These are phyloP conservation scores for Zaprionus lineosus DNA, from an alignment of 2,888 invertebrate genomes.

Conservation along the genomic window DNA sequence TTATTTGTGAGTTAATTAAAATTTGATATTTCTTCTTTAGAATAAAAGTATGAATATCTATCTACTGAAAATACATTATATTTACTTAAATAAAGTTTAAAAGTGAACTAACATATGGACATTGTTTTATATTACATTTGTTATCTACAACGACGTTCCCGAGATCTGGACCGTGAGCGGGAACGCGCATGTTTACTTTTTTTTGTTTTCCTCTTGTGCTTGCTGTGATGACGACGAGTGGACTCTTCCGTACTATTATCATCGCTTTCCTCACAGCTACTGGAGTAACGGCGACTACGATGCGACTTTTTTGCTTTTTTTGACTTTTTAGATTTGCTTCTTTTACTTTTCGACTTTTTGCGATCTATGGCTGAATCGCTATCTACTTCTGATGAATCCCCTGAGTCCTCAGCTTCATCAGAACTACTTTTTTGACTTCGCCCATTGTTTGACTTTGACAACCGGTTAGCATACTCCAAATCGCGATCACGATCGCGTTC, in stretches of 20 bases:
- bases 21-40: conserved; percentile 70
- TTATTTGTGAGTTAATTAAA: conserved; percentile 72
- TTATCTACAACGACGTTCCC: conserved; percentile 46
- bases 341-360: no score
- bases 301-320: conserved; percentile 66
- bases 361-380: conserved; percentile 66
- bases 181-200: conserved; percentile 81
- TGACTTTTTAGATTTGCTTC: conserved; percentile 63
- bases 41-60: conserved; percentile 49
- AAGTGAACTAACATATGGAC: conserved; percentile 40
- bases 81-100: conserved; percentile 67
- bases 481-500: no score
- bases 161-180: conserved; percentile 73
- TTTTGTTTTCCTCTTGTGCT: conserved; percentile 81
- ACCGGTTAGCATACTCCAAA: no score
- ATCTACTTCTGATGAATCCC: conserved; percentile 66
- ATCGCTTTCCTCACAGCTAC: conserved; percentile 10
- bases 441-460: conserved; percentile 33
- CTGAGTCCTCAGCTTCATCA: conserved; percentile 65
- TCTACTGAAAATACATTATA: conserved; percentile 46
- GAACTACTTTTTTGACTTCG: conserved; percentile 47
- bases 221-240: conserved; percentile 55
- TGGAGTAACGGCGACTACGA: conserved; percentile 29
- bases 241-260: conserved; percentile 31
- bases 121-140: not conserved